Evolutionary conservation across 2,888 invertebrate species (phyloP).

Genomic region (Phengaris arion): DNA sequence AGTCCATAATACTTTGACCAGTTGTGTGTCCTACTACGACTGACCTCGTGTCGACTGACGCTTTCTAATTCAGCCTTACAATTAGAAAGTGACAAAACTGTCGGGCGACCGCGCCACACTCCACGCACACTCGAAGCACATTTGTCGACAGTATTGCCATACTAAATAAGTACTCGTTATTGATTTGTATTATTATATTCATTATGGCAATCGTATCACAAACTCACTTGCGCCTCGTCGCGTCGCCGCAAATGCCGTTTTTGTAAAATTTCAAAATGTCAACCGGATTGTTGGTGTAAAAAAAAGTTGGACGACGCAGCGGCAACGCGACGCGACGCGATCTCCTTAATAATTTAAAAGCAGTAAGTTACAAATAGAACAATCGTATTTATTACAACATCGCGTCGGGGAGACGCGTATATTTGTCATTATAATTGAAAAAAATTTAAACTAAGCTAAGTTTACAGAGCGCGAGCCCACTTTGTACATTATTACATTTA

Average conservation of each 20-base stretch:
- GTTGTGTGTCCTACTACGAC: background rate
- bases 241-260: background rate
- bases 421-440: constrained; percentile 51
- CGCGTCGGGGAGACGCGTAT: constrained; percentile 37
- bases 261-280: constrained; percentile 29
- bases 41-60: constrained; percentile 50
- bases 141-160: constrained; percentile 33
- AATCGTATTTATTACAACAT: constrained; percentile 33
- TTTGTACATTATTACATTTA: constrained; percentile 76
- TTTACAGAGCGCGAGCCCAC: constrained; percentile 74
- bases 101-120: constrained; percentile 58
- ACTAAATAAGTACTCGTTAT: constrained; percentile 26
- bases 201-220: constrained; percentile 25
- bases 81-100: constrained; percentile 70
- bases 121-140: constrained; percentile 34
- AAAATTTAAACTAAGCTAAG: constrained; percentile 65
- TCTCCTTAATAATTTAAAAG: constrained; percentile 33
- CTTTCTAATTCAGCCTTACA: constrained; percentile 78
- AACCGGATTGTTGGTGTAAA: constrained; percentile 18
- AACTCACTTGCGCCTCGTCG: background rate
- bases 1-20: constrained; percentile 72
- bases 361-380: constrained; percentile 34
- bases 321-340: constrained; percentile 25
- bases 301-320: constrained; percentile 14
- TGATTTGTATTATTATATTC: constrained; percentile 7